These are phyloP conservation scores for Acrossocheilus wenchowensis DNA, from an alignment of 2,797 vertebrate genomes.

Conservation along the genomic window DNA sequence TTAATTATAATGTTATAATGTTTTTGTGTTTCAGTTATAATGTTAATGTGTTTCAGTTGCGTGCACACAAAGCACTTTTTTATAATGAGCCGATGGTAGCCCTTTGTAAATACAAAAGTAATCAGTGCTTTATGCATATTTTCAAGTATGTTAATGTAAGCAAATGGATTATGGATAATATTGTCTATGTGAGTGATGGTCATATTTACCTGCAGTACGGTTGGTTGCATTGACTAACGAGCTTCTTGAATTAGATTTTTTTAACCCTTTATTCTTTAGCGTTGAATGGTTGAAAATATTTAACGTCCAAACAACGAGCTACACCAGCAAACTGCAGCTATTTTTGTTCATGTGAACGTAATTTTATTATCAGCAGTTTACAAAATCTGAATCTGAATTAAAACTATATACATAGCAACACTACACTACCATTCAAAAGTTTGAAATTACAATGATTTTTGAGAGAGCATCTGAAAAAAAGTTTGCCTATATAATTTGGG, in stretches of 20 bases:
- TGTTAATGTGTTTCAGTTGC: neutral
- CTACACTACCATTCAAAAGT: neutral
- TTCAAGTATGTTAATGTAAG: constrained; percentile 48
- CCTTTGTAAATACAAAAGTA: constrained; percentile 30
- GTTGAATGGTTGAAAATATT: constrained; percentile 43
- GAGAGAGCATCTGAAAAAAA: neutral
- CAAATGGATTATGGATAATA: constrained; percentile 62
- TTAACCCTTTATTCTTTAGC: constrained; percentile 63
- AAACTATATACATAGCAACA: neutral
- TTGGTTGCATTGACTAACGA: constrained; percentile 74
- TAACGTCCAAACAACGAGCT: constrained; percentile 41
- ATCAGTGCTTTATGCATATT: constrained; percentile 19
- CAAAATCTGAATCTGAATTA: neutral
- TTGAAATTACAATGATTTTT: neutral
- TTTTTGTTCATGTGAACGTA: constrained; percentile 8
- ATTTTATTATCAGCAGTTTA: neutral
- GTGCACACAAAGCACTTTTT: constrained; percentile 8
- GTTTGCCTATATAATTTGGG: constrained; percentile 6
- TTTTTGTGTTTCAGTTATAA: neutral
- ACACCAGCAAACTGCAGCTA: constrained; percentile 31
- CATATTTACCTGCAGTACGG: constrained; percentile 76
- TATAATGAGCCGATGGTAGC: neutral
- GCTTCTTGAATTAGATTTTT: constrained; percentile 67
- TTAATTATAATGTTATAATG: too few relatives aligned
- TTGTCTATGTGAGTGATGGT: constrained; percentile 71